These are phyloP conservation scores for Xenus cinereus DNA, from an alignment of 2,113 vertebrate genomes.

Conservation along the genomic window DNA sequence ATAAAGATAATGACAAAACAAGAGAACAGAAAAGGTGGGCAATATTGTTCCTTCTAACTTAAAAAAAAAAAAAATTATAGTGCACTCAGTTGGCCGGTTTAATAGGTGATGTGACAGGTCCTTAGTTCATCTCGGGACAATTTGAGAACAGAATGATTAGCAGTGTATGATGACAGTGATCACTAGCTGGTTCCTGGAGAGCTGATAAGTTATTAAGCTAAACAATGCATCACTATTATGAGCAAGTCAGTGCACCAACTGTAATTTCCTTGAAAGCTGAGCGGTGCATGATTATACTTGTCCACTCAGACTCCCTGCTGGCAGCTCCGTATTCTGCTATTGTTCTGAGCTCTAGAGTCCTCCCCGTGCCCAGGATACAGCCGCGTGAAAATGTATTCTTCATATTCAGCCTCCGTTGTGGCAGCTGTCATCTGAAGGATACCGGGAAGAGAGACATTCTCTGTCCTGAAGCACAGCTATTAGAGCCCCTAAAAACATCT, in stretches of 20 bases:
- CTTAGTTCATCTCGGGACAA: slow-evolving; percentile 29
- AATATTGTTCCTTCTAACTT: neutral
- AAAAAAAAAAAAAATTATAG: neutral
- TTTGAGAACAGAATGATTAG: slow-evolving; percentile 47
- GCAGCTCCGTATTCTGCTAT: slow-evolving; percentile 19
- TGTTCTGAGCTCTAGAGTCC: slow-evolving; percentile 1
- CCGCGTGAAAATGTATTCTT: neutral
- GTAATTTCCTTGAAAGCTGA: slow-evolving; percentile 65
- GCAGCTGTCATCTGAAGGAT: slow-evolving; percentile 11
- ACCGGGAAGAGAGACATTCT: neutral
- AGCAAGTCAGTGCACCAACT: slow-evolving; percentile 46
- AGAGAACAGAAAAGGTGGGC: neutral
- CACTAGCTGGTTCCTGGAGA: slow-evolving; percentile 48
- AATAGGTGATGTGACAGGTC: slow-evolving; percentile 43
- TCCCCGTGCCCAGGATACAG: neutral
- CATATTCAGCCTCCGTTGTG: neutral
- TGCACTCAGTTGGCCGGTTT: neutral
- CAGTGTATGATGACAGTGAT: slow-evolving; percentile 43
- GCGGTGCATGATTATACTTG: slow-evolving; percentile 55
- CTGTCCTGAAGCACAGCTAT: neutral
- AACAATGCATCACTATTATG: slow-evolving; percentile 58
- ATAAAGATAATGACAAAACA: slow-evolving; percentile 2
- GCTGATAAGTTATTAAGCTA: slow-evolving; percentile 60
- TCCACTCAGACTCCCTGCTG: slow-evolving; percentile 54
- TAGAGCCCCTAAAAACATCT: neutral